Base-by-base conservation (phyloP, 1,140 invertebrate species). In the Leptopilina clavipes region DNA sequence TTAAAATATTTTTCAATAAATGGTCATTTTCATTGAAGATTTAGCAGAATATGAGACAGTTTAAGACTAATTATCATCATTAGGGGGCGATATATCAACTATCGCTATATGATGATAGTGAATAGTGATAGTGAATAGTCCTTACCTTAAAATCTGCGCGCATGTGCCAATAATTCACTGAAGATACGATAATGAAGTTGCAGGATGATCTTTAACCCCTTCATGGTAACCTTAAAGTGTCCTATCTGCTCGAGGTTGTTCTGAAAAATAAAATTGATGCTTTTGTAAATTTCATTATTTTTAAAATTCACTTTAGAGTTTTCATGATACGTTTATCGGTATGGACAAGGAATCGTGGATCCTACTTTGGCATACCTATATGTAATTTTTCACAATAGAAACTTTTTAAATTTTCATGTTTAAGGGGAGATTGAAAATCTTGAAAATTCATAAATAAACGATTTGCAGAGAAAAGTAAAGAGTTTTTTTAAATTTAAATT, bases 161-260 rank as follows among this genome's bases (percentile, higher is more conserved):
- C 59, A 65, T 31, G 59, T 65, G 25, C 59, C 22, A n/a, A 65
- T 65, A 65, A 65, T 65, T 31, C n/a, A 65, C 25, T 65, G n/a
- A 25, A 65, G 12, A 65, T 59, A 19, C 11, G 56, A 59, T 65
- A 65, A 65, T 65, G 59, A 65, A 6, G 59, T 25, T 22, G n/a
- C 11, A 14, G 25, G 0, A 8, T 65, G 59, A 31, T 31, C 19
- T n/a, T 31, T 22, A 37, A 65, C 19, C 59, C 3, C 25, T 65
- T 7, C 22, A 10, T 3, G 12, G 11, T 25, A 22, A 19, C 10
- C 5, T 37, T 65, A 22, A 22, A 12, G 56, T 59, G 12, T 12
- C 19, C n/a, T 25, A 25, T 11, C 56, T 22, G 9, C 22, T n/a
- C 14, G 9, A 54, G 25, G 17, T 18, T n/a, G 19, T 56, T 22